phyloP scores from a whole-genome alignment of 1,140 invertebrate species.

The Choristoneura fumiferana region DNA sequence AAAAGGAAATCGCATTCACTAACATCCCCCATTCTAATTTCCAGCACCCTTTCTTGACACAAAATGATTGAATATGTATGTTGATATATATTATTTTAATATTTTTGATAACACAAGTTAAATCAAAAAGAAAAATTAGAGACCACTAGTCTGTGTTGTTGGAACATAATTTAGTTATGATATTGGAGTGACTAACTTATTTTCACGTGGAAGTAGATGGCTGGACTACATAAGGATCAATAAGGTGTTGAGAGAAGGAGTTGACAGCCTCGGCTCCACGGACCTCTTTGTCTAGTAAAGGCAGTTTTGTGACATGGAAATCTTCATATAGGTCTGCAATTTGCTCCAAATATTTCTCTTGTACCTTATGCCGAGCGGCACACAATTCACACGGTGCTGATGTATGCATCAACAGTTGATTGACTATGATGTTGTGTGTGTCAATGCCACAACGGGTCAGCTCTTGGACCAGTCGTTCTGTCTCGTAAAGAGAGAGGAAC shows the following conservation, averaged over 20 bases:
- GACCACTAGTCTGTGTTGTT: background rate
- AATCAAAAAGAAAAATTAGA: background rate
- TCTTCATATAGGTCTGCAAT: constrained; percentile 99
- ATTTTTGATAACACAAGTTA: no score
- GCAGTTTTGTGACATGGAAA: constrained; percentile 97
- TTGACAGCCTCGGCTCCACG: constrained; percentile 92
- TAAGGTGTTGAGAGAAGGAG: constrained; percentile 93
- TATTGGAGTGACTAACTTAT: background rate
- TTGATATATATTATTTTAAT: background rate
- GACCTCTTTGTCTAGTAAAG: constrained; percentile 96
- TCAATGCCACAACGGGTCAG: constrained; percentile 97
- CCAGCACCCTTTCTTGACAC: constrained; percentile 27
- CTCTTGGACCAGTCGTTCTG: constrained; percentile 96
- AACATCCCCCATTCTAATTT: constrained; percentile 22
- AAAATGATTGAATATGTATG: constrained; percentile 21
- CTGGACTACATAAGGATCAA: constrained; percentile 72
- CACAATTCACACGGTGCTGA: constrained; percentile 92
- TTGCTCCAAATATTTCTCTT: constrained; percentile 98
- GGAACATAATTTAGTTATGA: constrained; percentile 1
- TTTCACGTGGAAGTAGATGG: constrained; percentile 31
- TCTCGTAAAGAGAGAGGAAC: constrained; percentile 99
- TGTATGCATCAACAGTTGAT: constrained; percentile 86
- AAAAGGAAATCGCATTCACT: background rate
- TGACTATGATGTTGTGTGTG: constrained; percentile 97
- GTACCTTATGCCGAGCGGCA: constrained; percentile 91